Conservation (phyloP, 2,888 invertebrate genomes). For the Hydroisotoma schaefferi region DNA sequence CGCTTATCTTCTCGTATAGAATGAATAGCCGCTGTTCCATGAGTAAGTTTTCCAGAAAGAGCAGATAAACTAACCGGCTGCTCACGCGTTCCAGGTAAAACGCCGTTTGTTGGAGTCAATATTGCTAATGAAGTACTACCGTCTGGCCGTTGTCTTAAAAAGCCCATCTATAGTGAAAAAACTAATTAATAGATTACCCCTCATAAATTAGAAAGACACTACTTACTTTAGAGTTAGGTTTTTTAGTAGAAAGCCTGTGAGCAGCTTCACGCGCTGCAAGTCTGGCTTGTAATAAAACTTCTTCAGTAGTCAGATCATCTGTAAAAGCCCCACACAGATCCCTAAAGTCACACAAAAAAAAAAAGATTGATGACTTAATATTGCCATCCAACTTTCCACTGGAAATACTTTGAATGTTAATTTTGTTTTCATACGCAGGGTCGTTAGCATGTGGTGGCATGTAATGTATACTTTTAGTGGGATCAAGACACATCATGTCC, state of each 20-base stretch:
- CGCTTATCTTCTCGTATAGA: constrained; percentile 83
- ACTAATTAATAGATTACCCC: not conserved
- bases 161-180: constrained; percentile 62
- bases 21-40: constrained; percentile 72
- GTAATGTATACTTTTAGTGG: constrained; percentile 46
- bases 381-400: not conserved
- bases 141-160: constrained; percentile 78
- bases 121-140: constrained; percentile 86
- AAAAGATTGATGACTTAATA: not conserved
- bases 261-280: constrained; percentile 68
- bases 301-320: constrained; percentile 71
- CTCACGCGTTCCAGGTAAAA: constrained; percentile 68
- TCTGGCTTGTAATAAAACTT: constrained; percentile 70
- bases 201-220: not conserved
- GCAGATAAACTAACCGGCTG: constrained; percentile 77
- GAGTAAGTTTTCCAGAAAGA: constrained; percentile 75
- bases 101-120: constrained; percentile 69
- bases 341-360: too few species aligned
- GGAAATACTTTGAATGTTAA: not conserved
- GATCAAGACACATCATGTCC: constrained; percentile 49
- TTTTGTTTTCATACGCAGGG: constrained; percentile 39
- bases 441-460: constrained; percentile 48
- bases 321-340: constrained; percentile 70
- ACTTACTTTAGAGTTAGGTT: constrained; percentile 55
- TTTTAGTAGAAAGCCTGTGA: constrained; percentile 60